A percentile compares a stretch with the other conserved stretches of the same genome.
These are phyloP conservation scores for Suncus etruscus DNA, from an alignment of 2,113 vertebrate genomes.

Conservation along the genomic window DNA sequence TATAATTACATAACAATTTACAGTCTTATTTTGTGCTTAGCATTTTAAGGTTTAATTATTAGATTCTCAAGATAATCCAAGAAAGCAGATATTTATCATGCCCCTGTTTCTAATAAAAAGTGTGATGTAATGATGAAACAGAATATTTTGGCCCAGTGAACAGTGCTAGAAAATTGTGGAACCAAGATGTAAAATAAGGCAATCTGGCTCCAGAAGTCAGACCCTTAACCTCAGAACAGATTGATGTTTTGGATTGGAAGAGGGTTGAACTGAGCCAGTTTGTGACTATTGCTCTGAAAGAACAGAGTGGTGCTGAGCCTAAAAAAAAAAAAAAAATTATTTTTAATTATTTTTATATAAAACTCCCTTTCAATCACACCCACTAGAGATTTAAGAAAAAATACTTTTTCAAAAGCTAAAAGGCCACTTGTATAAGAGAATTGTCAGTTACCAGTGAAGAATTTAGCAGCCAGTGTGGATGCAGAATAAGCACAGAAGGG, in stretches of 20 bases:
- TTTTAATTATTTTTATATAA: not conserved
- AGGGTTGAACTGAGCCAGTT: not conserved
- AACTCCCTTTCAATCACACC: not conserved
- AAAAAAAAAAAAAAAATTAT: not conserved
- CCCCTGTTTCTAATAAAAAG: constrained; percentile 25
- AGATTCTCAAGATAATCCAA: constrained; percentile 10
- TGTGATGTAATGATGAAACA: not conserved
- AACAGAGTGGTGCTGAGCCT: not conserved
- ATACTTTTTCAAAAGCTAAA: too few species aligned
- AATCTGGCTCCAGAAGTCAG: not conserved
- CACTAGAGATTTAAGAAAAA: not conserved
- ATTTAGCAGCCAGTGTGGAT: too few species aligned
- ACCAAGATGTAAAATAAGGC: not conserved
- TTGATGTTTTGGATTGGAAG: not conserved
- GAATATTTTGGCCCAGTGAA: constrained; percentile 9
- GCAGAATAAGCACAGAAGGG: too few species aligned
- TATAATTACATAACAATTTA: constrained; percentile 1
- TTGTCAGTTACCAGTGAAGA: too few species aligned
- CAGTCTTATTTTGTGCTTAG: not conserved
- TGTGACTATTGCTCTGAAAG: not conserved
- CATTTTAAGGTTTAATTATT: not conserved
- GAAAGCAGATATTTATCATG: not conserved
- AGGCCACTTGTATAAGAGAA: too few species aligned
- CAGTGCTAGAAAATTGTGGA: not conserved
- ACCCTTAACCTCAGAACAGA: not conserved